These are phyloP conservation scores for Cercopithecus mona DNA, from an alignment of 2,113 vertebrate genomes.

Conservation along the genomic window DNA sequence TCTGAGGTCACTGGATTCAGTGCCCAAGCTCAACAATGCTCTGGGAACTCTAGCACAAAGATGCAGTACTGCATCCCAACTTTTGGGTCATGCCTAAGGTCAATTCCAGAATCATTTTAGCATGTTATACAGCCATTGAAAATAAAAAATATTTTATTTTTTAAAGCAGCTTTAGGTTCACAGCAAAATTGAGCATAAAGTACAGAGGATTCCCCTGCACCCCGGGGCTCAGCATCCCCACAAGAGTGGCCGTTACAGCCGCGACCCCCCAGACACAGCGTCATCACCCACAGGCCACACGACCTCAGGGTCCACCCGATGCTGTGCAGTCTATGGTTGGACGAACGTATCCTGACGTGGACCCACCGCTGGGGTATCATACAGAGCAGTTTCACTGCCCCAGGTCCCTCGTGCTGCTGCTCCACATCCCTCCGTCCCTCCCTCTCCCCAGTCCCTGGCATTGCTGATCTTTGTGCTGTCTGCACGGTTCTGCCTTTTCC, in stretches of 20 bases:
- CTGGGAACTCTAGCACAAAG: neutral
- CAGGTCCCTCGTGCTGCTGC: neutral
- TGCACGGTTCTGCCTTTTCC: neutral
- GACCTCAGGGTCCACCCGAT: neutral
- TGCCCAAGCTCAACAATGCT: neutral
- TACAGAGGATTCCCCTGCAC: neutral
- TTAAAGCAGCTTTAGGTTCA: neutral
- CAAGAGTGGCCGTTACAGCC: rapidly evolving
- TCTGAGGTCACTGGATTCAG: neutral
- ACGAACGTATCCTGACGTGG: rapidly evolving
- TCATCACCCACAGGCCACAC: neutral
- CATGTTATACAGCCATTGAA: neutral
- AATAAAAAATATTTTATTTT: neutral
- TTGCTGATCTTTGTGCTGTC: neutral
- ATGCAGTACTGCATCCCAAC: neutral
- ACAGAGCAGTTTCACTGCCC: neutral
- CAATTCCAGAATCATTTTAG: neutral
- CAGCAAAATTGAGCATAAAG: neutral
- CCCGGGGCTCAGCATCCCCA: neutral
- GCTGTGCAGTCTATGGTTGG: neutral
- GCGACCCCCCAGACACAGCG: rapidly evolving
- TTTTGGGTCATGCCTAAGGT: neutral
- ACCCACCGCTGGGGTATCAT: too few species aligned
- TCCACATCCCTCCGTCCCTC: neutral
- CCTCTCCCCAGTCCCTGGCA: neutral